Evolutionary conservation across 2,113 vertebrate genomes (phyloP).

Genomic region (Myotis davidii): DNA sequence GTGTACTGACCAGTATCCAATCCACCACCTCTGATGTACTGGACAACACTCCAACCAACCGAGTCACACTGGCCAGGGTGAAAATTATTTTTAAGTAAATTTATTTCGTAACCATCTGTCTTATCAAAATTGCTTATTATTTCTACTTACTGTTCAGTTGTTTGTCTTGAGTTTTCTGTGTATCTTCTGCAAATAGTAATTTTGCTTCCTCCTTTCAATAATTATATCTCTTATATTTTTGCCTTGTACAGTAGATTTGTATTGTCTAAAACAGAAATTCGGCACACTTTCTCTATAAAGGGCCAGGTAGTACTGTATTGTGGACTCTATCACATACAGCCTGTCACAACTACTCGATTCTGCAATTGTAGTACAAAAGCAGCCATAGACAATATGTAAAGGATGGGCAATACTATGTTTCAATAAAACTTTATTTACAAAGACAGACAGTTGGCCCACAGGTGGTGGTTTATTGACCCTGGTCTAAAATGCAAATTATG

Average conservation of each 20-base stretch:
- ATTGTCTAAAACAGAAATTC: neutral
- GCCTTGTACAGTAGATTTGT: neutral
- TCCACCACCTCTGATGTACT: neutral
- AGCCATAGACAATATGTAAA: neutral
- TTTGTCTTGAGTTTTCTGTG: neutral
- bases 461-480: neutral
- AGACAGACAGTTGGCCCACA: neutral
- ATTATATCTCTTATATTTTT: neutral
- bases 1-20: neutral
- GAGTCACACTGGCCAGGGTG: neutral
- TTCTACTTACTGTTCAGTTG: neutral
- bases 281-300: neutral
- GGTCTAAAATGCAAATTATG: neutral
- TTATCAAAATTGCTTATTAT: neutral
- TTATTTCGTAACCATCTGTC: conserved; percentile 10
- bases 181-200: neutral
- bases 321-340: neutral
- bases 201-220: neutral
- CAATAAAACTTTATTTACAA: conserved; percentile 17
- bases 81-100: neutral
- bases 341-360: neutral
- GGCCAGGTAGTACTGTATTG: neutral
- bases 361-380: neutral
- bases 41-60: neutral
- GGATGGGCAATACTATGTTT: neutral